These are phyloP conservation scores for Heliconius hermathena DNA, from an alignment of 1,140 invertebrate species.

Conservation along the genomic window DNA sequence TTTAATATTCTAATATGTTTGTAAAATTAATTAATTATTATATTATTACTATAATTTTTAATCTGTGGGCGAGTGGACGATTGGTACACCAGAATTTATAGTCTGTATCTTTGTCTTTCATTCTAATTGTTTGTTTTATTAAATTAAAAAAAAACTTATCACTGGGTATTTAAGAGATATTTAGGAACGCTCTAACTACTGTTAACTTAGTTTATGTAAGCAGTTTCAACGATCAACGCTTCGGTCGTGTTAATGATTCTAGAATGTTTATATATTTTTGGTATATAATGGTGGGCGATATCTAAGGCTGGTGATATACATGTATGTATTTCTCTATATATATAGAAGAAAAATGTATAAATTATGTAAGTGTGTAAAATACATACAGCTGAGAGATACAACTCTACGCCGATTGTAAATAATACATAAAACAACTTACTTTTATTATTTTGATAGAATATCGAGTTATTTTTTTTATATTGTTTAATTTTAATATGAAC, in stretches of 20 bases:
- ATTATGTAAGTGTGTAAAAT: conserved; percentile 66
- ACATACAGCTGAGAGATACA: conserved; percentile 71
- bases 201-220: conserved; percentile 23
- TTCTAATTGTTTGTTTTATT: background rate
- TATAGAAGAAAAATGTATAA: conserved; percentile 58
- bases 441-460: conserved; percentile 38
- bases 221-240: conserved; percentile 34
- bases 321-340: conserved; percentile 60
- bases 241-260: conserved; percentile 48
- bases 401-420: conserved; percentile 60
- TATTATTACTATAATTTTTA: background rate
- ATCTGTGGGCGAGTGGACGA: background rate
- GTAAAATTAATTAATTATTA: background rate
- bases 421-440: conserved; percentile 23
- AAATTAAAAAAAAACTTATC: background rate
- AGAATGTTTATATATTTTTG: conserved; percentile 57
- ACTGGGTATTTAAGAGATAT: conserved; percentile 33
- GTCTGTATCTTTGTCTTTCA: background rate
- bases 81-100: background rate
- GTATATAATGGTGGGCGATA: conserved; percentile 55
- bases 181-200: conserved; percentile 23
- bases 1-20: background rate
- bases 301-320: conserved; percentile 74
- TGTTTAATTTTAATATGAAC: background rate
- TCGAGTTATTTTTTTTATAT: background rate